phyloP scores from a whole-genome alignment of 64 coral and sea anemone species.

The Anthopleura sola region DNA sequence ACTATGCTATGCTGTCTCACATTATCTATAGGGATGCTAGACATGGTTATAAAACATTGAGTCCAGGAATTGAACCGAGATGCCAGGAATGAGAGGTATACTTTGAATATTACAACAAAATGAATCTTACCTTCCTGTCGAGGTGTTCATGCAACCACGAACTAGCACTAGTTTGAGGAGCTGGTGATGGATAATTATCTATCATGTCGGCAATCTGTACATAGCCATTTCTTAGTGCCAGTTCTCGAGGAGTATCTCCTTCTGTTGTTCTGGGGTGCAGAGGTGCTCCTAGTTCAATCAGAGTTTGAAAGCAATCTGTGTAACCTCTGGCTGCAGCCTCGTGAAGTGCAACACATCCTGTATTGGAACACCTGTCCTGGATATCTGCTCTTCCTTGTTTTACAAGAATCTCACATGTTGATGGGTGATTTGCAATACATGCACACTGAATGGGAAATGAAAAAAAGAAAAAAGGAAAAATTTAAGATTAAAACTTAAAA shows the following conservation, averaged over 20 bases:
- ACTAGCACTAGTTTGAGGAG: conserved; percentile 67
- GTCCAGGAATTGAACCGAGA: too few relatives aligned
- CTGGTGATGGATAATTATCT: conserved; percentile 65
- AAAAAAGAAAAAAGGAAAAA: background rate
- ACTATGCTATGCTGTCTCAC: too few relatives aligned
- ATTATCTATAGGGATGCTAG: too few relatives aligned
- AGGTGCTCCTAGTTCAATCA: conserved; percentile 84
- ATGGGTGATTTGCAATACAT: conserved; percentile 52
- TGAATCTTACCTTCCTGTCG: conserved; percentile 72
- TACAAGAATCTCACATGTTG: conserved; percentile 60
- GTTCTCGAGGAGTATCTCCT: conserved; percentile 90
- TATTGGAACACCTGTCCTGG: conserved; percentile 74
- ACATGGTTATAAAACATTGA: too few relatives aligned
- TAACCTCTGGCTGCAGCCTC: conserved; percentile 73
- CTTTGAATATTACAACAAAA: too few relatives aligned
- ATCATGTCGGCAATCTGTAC: conserved; percentile 70
- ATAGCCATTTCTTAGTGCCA: conserved; percentile 75
- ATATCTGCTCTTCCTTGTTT: conserved; percentile 74
- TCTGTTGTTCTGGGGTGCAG: conserved; percentile 82
- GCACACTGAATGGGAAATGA: conserved; percentile 44
- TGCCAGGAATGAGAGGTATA: too few relatives aligned
- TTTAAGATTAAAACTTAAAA: background rate
- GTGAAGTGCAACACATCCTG: conserved; percentile 88
- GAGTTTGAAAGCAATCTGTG: conserved; percentile 59
- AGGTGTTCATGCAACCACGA: conserved; percentile 92